These are phyloP conservation scores for Callorhinus ursinus DNA, from an alignment of 2,113 vertebrate species.

Conservation along the genomic window DNA sequence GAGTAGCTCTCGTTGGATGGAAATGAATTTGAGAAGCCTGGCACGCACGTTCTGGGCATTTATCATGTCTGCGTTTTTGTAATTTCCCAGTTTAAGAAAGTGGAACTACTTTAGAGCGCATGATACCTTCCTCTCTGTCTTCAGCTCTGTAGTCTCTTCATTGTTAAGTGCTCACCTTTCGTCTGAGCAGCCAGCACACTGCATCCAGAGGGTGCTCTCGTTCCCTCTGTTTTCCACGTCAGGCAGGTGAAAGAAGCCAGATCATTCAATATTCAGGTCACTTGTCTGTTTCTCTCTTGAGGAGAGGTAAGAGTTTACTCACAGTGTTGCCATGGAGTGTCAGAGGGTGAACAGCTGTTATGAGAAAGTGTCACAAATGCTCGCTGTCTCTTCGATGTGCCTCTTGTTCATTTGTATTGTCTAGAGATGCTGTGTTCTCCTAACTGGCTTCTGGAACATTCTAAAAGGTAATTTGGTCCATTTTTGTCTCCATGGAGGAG, in stretches of 20 bases:
- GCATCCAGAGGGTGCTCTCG: neutral
- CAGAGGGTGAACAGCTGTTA: neutral
- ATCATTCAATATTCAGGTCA: neutral
- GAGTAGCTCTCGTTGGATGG: neutral
- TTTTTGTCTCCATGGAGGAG: neutral
- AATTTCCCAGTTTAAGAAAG: neutral
- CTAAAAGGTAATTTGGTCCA: neutral
- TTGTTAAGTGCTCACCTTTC: no score
- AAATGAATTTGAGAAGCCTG: neutral
- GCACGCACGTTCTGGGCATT: neutral
- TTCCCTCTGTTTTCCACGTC: neutral
- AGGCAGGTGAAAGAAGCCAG: neutral
- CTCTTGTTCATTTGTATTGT: neutral
- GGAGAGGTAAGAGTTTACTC: neutral
- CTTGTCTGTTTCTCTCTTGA: neutral
- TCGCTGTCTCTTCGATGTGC: neutral
- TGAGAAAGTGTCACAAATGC: neutral
- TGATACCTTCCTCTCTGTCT: neutral
- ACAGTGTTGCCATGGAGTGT: neutral
- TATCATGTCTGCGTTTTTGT: neutral
- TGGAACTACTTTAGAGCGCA: neutral
- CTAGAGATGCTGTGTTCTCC: neutral
- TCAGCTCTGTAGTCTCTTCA: neutral
- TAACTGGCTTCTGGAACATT: neutral
- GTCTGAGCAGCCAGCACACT: neutral